Conservation (phyloP, 2,113 vertebrate genomes). For the Trachemys scripta region DNA sequence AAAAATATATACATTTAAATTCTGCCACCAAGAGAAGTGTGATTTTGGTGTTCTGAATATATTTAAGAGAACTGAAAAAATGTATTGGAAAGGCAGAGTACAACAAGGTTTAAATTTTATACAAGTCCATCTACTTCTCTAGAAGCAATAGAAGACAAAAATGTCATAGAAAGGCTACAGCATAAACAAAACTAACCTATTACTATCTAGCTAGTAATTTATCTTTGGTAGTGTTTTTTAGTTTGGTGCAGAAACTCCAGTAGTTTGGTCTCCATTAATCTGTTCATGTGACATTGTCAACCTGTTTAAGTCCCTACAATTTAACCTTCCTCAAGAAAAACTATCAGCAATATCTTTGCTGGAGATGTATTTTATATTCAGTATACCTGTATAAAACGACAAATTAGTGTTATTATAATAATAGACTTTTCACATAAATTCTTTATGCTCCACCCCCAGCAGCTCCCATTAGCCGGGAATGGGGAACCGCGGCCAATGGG, state of each 20-base stretch:
- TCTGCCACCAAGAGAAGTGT: neutral
- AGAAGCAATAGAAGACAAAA: neutral
- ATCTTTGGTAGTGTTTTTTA: neutral
- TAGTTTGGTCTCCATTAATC: neutral
- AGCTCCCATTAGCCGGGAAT: too few species aligned
- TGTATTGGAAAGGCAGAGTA: neutral
- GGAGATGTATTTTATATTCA: neutral
- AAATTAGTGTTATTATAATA: neutral
- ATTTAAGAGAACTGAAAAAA: neutral
- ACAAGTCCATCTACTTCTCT: neutral
- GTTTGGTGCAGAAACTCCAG: neutral
- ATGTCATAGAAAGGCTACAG: neutral
- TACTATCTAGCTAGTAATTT: neutral
- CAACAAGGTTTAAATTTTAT: neutral
- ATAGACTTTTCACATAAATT: fast-evolving
- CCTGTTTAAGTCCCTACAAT: neutral
- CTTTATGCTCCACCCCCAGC: neutral
- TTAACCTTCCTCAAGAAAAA: too few species aligned
- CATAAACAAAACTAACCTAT: neutral
- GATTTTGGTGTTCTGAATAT: fast-evolving
- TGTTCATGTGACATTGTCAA: neutral
- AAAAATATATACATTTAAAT: neutral
- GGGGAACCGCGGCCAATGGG: too few species aligned
- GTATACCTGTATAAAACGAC: neutral
- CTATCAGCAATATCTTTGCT: neutral